These are phyloP conservation scores for Carassius auratus DNA, from an alignment of 2,113 vertebrate genomes.

Conservation along the genomic window DNA sequence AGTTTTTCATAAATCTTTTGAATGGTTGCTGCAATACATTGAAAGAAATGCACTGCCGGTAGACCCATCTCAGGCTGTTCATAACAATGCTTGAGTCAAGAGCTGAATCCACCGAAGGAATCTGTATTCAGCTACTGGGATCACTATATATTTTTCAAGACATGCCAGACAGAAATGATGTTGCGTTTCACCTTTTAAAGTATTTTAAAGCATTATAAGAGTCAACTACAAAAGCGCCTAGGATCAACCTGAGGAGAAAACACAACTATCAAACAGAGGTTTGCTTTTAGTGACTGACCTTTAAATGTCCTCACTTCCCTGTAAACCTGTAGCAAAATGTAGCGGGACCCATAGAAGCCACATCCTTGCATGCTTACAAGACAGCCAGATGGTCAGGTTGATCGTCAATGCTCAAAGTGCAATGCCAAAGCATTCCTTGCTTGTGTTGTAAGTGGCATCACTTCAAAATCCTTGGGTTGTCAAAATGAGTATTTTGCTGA, in stretches of 20 bases:
- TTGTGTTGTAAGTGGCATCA: constrained; percentile 44
- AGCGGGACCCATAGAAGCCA: constrained; percentile 4
- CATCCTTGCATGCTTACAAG: constrained; percentile 37
- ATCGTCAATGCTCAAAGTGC: background rate
- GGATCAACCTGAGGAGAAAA: constrained; percentile 46
- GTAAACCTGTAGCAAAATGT: constrained; percentile 23
- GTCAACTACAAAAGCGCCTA: constrained; percentile 46
- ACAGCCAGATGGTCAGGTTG: constrained; percentile 48
- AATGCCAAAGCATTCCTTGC: constrained; percentile 33
- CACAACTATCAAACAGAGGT: constrained; percentile 49
- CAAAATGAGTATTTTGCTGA: constrained; percentile 35
- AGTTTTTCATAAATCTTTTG: background rate
- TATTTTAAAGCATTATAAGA: constrained; percentile 59
- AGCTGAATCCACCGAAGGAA: background rate
- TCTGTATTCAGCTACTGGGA: constrained; percentile 28
- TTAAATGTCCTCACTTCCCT: constrained; percentile 35
- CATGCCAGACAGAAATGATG: constrained; percentile 46
- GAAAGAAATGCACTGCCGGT: background rate
- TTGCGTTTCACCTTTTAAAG: constrained; percentile 41
- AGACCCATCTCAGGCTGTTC: background rate
- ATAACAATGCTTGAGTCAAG: background rate
- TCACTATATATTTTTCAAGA: constrained; percentile 19
- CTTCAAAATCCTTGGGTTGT: constrained; percentile 6
- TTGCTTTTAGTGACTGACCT: constrained; percentile 70
- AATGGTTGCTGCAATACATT: background rate